Conservation (phyloP, 2,888 invertebrate genomes). For the Athalia circularis region DNA sequence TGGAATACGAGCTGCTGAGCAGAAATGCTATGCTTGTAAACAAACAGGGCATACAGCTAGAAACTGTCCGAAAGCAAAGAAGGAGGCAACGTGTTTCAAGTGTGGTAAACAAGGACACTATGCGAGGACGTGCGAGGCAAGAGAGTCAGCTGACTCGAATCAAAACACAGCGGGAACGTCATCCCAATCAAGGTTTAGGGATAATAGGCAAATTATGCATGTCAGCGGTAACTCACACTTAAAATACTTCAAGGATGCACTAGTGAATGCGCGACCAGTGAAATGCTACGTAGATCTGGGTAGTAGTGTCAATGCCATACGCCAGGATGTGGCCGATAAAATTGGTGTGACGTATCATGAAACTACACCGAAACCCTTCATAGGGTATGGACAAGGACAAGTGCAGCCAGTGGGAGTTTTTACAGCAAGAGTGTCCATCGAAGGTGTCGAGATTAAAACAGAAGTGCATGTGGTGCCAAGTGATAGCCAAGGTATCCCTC, state of each 20-base stretch:
- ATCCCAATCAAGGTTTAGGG: neutral
- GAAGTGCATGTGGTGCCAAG: constrained; percentile 54
- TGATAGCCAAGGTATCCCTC: constrained; percentile 51
- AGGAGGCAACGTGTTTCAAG: constrained; percentile 37
- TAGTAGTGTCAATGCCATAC: constrained; percentile 47
- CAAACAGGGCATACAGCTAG: constrained; percentile 42
- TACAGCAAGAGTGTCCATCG: constrained; percentile 43
- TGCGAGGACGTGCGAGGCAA: constrained; percentile 32
- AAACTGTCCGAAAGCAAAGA: constrained; percentile 20
- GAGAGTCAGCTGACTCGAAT: neutral
- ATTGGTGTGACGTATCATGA: constrained; percentile 47
- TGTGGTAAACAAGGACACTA: constrained; percentile 39
- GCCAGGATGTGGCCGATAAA: constrained; percentile 34
- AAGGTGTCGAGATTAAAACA: constrained; percentile 43
- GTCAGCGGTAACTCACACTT: neutral
- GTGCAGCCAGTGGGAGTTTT: constrained; percentile 48
- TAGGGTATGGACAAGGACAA: constrained; percentile 53
- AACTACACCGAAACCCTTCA: constrained; percentile 46
- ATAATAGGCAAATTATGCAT: neutral
- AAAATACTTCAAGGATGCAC: neutral
- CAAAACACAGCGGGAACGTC: neutral
- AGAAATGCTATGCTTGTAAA: constrained; percentile 44
- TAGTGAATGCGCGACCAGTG: neutral
- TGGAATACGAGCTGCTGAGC: neutral
- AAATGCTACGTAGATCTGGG: constrained; percentile 56